Percentiles rank a stretch among this genome's conserved stretches.
Conservation (phyloP, 1,140 invertebrate species). For the Bombus confusus region DNA sequence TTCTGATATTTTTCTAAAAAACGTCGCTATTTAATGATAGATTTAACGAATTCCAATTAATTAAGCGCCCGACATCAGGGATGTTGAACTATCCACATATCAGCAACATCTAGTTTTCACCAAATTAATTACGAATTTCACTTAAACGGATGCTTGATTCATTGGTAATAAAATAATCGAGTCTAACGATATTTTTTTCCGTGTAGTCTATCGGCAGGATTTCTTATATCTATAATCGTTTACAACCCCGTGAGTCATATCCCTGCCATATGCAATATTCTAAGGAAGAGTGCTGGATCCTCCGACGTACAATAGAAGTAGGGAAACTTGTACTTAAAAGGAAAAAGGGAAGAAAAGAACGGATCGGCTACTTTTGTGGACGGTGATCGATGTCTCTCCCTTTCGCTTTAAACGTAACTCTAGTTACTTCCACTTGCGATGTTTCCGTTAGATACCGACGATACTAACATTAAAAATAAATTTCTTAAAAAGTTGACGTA, state of each 20-base stretch:
- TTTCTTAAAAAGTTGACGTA: conserved; percentile 16
- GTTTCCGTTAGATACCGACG: not conserved
- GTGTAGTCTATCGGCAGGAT: conserved; percentile 37
- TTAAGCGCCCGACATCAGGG: conserved; percentile 2
- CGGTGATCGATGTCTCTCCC: conserved; percentile 38
- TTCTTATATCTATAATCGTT: conserved; percentile 54
- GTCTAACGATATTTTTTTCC: conserved; percentile 48
- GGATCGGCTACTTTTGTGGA: conserved; percentile 37
- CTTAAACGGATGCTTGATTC: not conserved
- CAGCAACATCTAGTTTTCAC: not conserved
- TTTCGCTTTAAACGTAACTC: conserved; percentile 7
- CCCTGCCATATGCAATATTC: conserved; percentile 69
- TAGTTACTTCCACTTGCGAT: not conserved
- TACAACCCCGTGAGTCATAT: conserved; percentile 66
- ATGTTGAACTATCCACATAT: conserved; percentile 16
- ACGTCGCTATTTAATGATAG: not conserved
- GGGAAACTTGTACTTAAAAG: conserved; percentile 62
- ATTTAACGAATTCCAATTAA: not conserved
- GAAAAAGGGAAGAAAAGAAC: not conserved
- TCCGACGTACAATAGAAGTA: conserved; percentile 2
- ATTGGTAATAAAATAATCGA: not conserved
- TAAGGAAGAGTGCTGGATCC: conserved; percentile 47
- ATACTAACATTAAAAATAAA: conserved; percentile 35
- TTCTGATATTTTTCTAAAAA: conserved; percentile 16
- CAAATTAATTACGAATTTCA: not conserved